phyloP scores from a whole-genome alignment of 2,888 invertebrate genomes.

The Pollenia griseotomentosa region DNA sequence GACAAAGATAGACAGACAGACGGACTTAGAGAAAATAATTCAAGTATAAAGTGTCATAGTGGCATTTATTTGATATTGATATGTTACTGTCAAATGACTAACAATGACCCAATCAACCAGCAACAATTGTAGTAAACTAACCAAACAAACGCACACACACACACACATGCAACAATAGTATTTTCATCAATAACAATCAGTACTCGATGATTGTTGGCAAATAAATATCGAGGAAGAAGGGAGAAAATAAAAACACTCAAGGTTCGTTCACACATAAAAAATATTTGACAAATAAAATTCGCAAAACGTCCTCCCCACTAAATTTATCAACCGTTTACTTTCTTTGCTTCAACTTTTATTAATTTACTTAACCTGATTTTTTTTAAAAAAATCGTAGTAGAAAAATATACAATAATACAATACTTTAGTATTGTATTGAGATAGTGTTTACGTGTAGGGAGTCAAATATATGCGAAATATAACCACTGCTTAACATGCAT shows the following conservation, averaged over 20 bases:
- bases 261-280: background rate
- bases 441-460: too few relatives aligned
- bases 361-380: too few relatives aligned
- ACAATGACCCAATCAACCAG: conserved; percentile 52
- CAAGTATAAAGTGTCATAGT: conserved; percentile 71
- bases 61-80: conserved; percentile 74
- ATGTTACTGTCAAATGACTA: conserved; percentile 65
- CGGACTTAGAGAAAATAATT: conserved; percentile 50
- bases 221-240: background rate
- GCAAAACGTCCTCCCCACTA: too few relatives aligned
- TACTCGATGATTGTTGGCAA: background rate
- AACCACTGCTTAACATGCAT: too few relatives aligned
- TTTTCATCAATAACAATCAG: conserved; percentile 47
- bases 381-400: too few relatives aligned
- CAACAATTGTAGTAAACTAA: background rate
- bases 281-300: background rate
- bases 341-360: too few relatives aligned
- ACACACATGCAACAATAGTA: conserved; percentile 20
- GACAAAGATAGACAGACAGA: conserved; percentile 21
- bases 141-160: too few relatives aligned
- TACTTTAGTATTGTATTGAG: too few relatives aligned
- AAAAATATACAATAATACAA: too few relatives aligned
- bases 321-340: too few relatives aligned
- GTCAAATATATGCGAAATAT: too few relatives aligned
- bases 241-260: background rate